Evolutionary conservation across 1,140 invertebrate species (phyloP).

Genomic region (Drosophila mayri): DNA sequence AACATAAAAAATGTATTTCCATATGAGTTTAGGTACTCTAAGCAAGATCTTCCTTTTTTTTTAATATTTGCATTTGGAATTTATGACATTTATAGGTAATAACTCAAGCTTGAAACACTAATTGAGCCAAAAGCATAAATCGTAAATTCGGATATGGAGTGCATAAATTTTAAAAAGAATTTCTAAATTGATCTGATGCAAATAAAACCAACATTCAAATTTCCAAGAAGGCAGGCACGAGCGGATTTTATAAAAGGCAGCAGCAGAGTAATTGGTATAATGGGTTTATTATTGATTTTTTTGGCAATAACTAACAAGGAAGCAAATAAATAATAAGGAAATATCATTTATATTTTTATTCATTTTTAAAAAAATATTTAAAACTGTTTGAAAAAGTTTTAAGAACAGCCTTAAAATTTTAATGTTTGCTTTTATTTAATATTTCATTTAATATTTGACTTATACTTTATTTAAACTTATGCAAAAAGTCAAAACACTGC

Average conservation of each 20-base stretch:
- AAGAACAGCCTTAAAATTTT: background rate
- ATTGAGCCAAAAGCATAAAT: conserved; percentile 27
- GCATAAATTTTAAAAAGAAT: conserved; percentile 28
- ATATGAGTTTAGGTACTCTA: background rate
- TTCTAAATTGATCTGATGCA: conserved; percentile 11
- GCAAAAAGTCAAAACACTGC: background rate
- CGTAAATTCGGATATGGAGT: conserved; percentile 53
- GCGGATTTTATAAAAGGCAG: background rate
- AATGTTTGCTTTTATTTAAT: background rate
- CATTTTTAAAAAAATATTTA: background rate
- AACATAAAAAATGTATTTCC: background rate
- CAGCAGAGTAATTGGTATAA: background rate
- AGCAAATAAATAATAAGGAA: background rate
- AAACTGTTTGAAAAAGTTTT: background rate
- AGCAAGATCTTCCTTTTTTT: too few relatives aligned
- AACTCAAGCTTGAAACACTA: conserved; percentile 41
- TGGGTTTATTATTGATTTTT: background rate
- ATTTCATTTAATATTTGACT: background rate
- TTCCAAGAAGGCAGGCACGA: conserved; percentile 6
- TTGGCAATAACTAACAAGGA: background rate
- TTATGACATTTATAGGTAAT: conserved; percentile 44
- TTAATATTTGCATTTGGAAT: conserved; percentile 24
- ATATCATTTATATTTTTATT: background rate
- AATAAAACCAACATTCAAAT: background rate
- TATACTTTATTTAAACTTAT: background rate